phyloP scores from a whole-genome alignment of 1,140 invertebrate species.

The Pomacea maculata region DNA sequence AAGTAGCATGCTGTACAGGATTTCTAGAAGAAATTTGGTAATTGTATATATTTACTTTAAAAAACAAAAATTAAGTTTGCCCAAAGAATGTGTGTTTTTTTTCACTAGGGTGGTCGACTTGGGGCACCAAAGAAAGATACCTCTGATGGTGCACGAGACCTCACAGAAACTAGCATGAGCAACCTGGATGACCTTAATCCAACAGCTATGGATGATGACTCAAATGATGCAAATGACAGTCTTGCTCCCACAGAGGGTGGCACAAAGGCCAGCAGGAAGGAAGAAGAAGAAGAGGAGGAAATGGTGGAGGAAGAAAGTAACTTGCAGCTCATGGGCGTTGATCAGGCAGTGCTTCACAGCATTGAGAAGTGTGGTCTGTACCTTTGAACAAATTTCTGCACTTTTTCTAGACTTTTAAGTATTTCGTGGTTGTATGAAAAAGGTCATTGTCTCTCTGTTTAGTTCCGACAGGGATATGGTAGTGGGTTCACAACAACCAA shows the following conservation, averaged over 20 bases:
- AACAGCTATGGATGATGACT: constrained; percentile 57
- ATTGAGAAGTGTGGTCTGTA: constrained; percentile 86
- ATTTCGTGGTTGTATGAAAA: too few relatives aligned
- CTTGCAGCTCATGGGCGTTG: constrained; percentile 84
- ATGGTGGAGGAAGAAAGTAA: constrained; percentile 66
- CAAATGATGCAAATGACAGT: constrained; percentile 56
- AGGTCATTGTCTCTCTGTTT: too few relatives aligned
- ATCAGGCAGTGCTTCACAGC: constrained; percentile 89
- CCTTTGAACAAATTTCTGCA: not conserved
- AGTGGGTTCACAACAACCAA: too few relatives aligned
- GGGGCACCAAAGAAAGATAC: constrained; percentile 54
- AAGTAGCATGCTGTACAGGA: not conserved
- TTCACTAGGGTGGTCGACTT: constrained; percentile 30
- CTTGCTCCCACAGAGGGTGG: constrained; percentile 34
- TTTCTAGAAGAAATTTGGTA: not conserved
- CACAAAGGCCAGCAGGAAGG: constrained; percentile 17
- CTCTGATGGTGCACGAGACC: constrained; percentile 41
- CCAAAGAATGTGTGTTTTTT: not conserved
- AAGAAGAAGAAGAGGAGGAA: constrained; percentile 52
- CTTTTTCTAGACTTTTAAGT: too few relatives aligned
- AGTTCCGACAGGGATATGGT: too few relatives aligned
- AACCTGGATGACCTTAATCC: constrained; percentile 48
- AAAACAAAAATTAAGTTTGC: not conserved
- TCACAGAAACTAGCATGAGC: constrained; percentile 40
- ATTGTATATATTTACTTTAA: not conserved